phyloP scores from a whole-genome alignment of 1,140 invertebrate genomes.

The Kradibia gibbosae region DNA sequence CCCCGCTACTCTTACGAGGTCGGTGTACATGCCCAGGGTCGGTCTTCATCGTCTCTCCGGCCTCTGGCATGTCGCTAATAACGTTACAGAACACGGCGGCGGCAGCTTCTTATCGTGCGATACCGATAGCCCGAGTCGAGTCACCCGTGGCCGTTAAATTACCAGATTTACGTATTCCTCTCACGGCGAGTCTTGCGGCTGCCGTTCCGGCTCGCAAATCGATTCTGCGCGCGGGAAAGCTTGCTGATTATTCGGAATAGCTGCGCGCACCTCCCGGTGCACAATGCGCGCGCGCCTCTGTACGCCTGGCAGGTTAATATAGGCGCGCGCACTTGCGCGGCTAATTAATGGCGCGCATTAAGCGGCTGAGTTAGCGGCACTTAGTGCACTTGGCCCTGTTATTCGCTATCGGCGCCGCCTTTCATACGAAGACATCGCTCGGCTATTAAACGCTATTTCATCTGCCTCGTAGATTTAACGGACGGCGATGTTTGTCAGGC shows the following conservation, averaged over 20 bases:
- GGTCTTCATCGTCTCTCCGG: no score
- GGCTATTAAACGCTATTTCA: slow-evolving; percentile 27
- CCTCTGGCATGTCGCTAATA: slow-evolving; percentile 28
- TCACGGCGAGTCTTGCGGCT: background rate
- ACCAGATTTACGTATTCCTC: slow-evolving; percentile 46
- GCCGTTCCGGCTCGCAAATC: slow-evolving; percentile 12
- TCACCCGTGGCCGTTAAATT: slow-evolving; percentile 34
- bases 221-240: background rate
- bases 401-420: background rate
- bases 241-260: slow-evolving; percentile 13
- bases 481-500: background rate
- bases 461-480: slow-evolving; percentile 8
- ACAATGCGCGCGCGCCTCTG: background rate
- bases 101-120: background rate
- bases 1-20: no score
- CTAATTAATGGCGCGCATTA: slow-evolving; percentile 51
- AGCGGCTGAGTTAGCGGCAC: slow-evolving; percentile 49
- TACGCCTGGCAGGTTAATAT: no score
- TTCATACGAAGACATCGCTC: slow-evolving; percentile 19
- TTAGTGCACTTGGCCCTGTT: slow-evolving; percentile 19
- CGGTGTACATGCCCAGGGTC: no score
- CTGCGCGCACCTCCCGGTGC: background rate
- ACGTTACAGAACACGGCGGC: slow-evolving; percentile 9
- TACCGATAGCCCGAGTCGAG: slow-evolving; percentile 23
- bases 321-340: background rate